Evolutionary conservation across 2,888 invertebrate species (phyloP).

Genomic region (Ctena decussata): DNA sequence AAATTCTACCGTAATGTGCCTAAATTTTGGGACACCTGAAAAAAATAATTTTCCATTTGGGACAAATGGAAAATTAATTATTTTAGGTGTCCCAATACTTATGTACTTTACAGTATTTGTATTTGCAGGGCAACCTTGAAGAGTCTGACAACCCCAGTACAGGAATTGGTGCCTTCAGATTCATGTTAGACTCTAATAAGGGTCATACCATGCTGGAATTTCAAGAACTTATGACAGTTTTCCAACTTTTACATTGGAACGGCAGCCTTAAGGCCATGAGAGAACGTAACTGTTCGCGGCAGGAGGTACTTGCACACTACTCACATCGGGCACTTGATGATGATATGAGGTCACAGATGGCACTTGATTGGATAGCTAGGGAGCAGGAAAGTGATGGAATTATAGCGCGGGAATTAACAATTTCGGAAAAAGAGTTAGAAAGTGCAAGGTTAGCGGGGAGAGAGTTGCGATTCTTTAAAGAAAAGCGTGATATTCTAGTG

Average conservation of each 20-base stretch:
- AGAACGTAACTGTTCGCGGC: conserved; percentile 97
- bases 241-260: conserved; percentile 98
- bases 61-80: no score
- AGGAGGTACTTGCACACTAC: conserved; percentile 96
- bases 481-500: conserved; percentile 97
- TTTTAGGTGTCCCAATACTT: no score
- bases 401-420: conserved; percentile 93
- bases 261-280: conserved; percentile 98
- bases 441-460: conserved; percentile 95
- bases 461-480: conserved; percentile 97
- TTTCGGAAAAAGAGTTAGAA: conserved; percentile 95
- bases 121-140: conserved; percentile 79
- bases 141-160: conserved; percentile 91
- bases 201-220: conserved; percentile 97
- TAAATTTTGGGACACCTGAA: no score
- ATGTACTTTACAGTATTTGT: no score
- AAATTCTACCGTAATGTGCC: no score
- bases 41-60: no score
- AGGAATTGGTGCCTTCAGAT: conserved; percentile 91
- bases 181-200: conserved; percentile 90
- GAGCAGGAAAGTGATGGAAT: conserved; percentile 91
- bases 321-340: conserved; percentile 97
- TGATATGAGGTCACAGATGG: conserved; percentile 97
- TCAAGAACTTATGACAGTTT: conserved; percentile 99
- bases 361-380: conserved; percentile 96